Evolutionary conservation across 2,113 vertebrate genomes (phyloP), one percentile per base, ranked within the genome.

Genomic region (Gnathonemus longibarbis): DNA sequence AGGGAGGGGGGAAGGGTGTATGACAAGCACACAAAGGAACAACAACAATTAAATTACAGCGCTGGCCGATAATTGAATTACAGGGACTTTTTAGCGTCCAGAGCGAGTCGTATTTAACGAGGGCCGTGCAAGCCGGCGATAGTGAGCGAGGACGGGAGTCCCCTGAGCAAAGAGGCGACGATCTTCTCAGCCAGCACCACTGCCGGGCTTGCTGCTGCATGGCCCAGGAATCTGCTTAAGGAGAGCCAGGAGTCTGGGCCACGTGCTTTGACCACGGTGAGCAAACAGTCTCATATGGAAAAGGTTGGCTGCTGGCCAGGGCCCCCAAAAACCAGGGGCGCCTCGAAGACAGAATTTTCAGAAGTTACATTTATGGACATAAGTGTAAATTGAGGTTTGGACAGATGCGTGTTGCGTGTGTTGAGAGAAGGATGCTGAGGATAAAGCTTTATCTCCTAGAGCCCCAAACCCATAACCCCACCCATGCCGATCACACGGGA

Each of bases 31-130:
- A 50, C n/a, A 39, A 35, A 50, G n/a, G 48, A 50, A 77, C 21
- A 39, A 77, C 70, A 87, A 89, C 48, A 56, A 53, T 89, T 24
- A 83, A 24, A 80, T 89, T 89, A 80, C 46, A 35, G 35, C 13
- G 24, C n/a, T 27, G 27, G 50, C 70, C 9, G 27, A 19, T 53
- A 52, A 89, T 53, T 52, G 70, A 89, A 80, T 89, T 21, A 89
- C 70, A 39, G n/a, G 21, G 74, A 42, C n/a, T 52, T 46, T 31
- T 53, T 62, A 6, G 11, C 70, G 42, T 62, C 48, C 49, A 10
- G 46, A 39, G 3, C 10, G 46, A 13, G 45, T 7, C 48, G n/a
- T 42, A 11, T 31, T 27, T 9, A 87, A 35, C 48, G 15, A 8
- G 45, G 27, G n/a, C 27, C 10, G 13, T 49, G 48, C n/a, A 2